Percentiles rank a stretch among this genome's conserved stretches.
phyloP scores from a whole-genome alignment of 2,888 invertebrate species.

The Drosophila mettleri region DNA sequence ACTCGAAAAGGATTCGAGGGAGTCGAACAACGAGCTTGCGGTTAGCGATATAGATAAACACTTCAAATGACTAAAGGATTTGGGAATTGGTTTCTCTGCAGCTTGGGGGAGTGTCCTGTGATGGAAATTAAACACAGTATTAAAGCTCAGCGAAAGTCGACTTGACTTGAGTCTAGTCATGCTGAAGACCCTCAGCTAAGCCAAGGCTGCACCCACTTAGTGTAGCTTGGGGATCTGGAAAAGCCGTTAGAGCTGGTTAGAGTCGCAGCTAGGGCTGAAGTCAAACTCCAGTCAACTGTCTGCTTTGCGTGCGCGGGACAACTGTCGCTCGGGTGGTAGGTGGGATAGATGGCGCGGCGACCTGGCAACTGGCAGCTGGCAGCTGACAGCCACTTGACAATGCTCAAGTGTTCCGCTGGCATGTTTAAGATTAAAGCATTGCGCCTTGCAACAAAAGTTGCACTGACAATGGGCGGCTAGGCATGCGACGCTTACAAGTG shows the following conservation, averaged over 20 bases:
- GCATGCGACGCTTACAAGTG: slow-evolving; percentile 63
- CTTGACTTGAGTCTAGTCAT: background rate
- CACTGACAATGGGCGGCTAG: slow-evolving; percentile 73
- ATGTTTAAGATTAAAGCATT: slow-evolving; percentile 79
- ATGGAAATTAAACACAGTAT: slow-evolving; percentile 67
- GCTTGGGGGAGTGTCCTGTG: slow-evolving; percentile 56
- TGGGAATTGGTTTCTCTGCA: slow-evolving; percentile 59
- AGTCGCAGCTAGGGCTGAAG: slow-evolving; percentile 14
- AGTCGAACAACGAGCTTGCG: slow-evolving; percentile 44
- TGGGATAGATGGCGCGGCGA: slow-evolving; percentile 4
- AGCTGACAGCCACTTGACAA: slow-evolving; percentile 74
- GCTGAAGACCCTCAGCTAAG: slow-evolving; percentile 22
- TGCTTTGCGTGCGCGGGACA: slow-evolving; percentile 67
- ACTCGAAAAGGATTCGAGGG: slow-evolving; percentile 27
- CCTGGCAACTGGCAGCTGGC: slow-evolving; percentile 49
- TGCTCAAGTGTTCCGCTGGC: slow-evolving; percentile 80
- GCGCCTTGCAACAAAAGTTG: slow-evolving; percentile 77
- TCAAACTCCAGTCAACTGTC: slow-evolving; percentile 63
- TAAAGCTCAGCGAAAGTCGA: slow-evolving; percentile 40
- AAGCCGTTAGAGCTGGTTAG: background rate
- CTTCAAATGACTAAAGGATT: slow-evolving; percentile 73
- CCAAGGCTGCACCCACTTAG: slow-evolving; percentile 35
- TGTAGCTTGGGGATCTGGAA: slow-evolving; percentile 2
- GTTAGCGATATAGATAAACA: slow-evolving; percentile 78
- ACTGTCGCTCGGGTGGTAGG: slow-evolving; percentile 37